phyloP scores from a whole-genome alignment of 64 coral and sea anemone genomes.

The Cladopsammia gracilis region DNA sequence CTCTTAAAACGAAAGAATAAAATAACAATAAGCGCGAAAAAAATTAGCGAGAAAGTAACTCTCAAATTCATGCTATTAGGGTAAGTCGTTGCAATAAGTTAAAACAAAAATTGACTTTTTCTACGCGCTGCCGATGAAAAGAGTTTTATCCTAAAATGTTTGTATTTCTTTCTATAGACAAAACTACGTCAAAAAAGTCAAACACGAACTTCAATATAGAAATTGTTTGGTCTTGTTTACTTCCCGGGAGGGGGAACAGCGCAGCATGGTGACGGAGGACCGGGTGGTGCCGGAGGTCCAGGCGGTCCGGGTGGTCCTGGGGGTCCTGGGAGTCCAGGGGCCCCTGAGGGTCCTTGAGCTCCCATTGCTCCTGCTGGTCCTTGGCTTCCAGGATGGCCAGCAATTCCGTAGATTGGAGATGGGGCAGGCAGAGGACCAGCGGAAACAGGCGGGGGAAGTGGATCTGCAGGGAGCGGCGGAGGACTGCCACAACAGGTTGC shows the following conservation, averaged over 20 bases:
- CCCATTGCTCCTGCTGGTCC: constrained; percentile 9
- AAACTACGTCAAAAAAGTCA: no score
- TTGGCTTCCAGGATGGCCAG: constrained; percentile 17
- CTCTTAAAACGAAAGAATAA: no score
- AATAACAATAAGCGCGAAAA: no score
- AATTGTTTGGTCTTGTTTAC: neutral
- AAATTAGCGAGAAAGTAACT: no score
- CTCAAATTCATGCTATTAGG: no score
- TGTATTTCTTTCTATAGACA: no score
- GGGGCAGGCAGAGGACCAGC: neutral
- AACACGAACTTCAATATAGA: neutral
- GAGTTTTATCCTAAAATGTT: no score
- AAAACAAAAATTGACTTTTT: no score
- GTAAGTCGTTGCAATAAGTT: no score
- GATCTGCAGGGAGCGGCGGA: constrained; percentile 19
- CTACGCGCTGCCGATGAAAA: no score
- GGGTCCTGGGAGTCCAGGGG: constrained; percentile 15
- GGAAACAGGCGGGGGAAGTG: constrained; percentile 2
- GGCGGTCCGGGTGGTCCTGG: constrained; percentile 71
- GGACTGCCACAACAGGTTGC: constrained; percentile 38
- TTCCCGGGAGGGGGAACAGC: constrained; percentile 13
- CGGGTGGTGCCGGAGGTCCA: constrained; percentile 64
- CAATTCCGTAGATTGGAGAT: constrained; percentile 3
- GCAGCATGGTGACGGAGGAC: constrained; percentile 50
- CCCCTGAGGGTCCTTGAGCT: neutral